Evolutionary conservation across 1,140 invertebrate genomes (phyloP), one percentile per base, ranked within the genome.

Genomic region (Trissolcus basalis): DNA sequence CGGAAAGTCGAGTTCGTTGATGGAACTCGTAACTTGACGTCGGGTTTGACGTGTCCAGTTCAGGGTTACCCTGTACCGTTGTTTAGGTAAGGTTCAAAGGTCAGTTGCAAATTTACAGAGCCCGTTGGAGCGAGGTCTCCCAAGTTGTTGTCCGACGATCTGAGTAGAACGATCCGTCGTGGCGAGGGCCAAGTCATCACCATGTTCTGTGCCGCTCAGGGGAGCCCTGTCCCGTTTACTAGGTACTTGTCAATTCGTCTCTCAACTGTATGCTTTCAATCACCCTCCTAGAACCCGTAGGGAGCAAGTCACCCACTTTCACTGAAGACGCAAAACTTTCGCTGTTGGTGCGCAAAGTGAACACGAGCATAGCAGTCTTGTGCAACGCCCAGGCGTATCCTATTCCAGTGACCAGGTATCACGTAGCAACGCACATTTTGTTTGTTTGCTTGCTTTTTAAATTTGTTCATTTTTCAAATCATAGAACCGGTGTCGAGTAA

Each of bases 91-190:
- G 84, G 76, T 41, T 3, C n/a, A 35, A 12, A 44, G 11, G 11
- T 44, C 7, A 13, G 54, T 54, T 60, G 16, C 36, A n/a, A n/a
- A n/a, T 68, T 85, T 86, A 65, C 87, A 95, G 94, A 95, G 80
- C 94, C 94, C 15, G 90, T 95, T 74, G 92, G 92, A 83, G 92
- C 91, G 79, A 93, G 93, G 61, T 90, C 91, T 44, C 94, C 94
- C 27, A 93, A 93, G 86, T 91, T 96, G 83, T 93, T 93, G 44
- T 91, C 92, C 72, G 92, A 90, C 67, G 93, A 92, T 83, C 90
- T 90, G 82, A 91, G 90, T 89, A 90, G 90, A 79, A 91, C 90
- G 69, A 91, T 91, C 81, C 64, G 85, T 53, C 82, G 83, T 69
- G 56, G 74, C 19, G 81, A 82, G 76, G 85, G 83, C 50, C 83